Evolutionary conservation across 2,113 vertebrate species (phyloP).

Genomic region (Heloderma charlesbogerti): DNA sequence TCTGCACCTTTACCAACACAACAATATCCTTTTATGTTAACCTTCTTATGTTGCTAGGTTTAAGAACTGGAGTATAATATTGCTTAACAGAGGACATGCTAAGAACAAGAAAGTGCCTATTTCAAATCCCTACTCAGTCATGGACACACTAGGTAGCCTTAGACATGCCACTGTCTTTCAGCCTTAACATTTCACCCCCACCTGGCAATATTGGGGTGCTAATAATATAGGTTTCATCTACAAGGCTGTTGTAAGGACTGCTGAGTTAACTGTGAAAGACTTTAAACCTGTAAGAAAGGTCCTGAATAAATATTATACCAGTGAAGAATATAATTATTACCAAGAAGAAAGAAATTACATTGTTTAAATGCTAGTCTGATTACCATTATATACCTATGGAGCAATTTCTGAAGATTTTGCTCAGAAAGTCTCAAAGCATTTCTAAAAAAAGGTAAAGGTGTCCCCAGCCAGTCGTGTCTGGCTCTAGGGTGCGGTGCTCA

Average conservation of each 20-base stretch:
- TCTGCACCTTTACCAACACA: too few relatives aligned
- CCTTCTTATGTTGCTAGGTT: not conserved
- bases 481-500: too few relatives aligned
- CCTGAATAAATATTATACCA: not conserved
- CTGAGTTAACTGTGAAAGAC: not conserved
- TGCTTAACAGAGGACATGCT: not conserved
- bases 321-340: not conserved
- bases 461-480: too few relatives aligned
- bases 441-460: too few relatives aligned
- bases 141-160: not conserved
- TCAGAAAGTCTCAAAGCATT: not conserved
- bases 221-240: not conserved
- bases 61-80: not conserved
- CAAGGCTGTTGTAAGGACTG: not conserved
- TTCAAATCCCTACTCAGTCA: not conserved
- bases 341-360: not conserved
- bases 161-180: not conserved
- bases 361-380: not conserved
- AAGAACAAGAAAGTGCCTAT: not conserved
- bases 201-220: too few relatives aligned
- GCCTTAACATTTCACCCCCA: not conserved
- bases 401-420: not conserved
- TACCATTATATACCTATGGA: not conserved
- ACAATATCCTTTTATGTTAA: too few relatives aligned
- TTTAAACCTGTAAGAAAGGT: not conserved